Evolutionary conservation across 1,140 invertebrate species (phyloP).

Genomic region (Ladona fulva): DNA sequence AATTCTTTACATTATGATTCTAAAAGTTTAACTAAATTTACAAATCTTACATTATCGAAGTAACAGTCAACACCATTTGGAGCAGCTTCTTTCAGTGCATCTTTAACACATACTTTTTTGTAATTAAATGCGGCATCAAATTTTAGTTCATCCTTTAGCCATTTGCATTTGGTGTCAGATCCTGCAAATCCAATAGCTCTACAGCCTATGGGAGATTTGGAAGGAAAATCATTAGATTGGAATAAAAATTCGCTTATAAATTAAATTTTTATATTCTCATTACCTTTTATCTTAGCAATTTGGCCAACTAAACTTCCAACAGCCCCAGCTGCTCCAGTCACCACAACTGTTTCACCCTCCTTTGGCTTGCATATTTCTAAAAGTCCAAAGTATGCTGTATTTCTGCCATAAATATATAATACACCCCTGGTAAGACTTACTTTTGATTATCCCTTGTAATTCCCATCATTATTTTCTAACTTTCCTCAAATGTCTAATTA

Average conservation of each 20-base stretch:
- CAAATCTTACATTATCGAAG: slow-evolving; percentile 56
- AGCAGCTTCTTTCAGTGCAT: slow-evolving; percentile 48
- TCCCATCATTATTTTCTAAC: no score
- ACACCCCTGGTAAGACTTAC: no score
- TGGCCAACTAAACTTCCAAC: slow-evolving; percentile 65
- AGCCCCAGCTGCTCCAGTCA: slow-evolving; percentile 54
- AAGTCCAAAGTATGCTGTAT: slow-evolving; percentile 64
- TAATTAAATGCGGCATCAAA: slow-evolving; percentile 65
- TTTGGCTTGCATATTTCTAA: slow-evolving; percentile 57
- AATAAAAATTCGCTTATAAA: no score
- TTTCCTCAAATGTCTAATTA: no score
- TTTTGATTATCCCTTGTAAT: no score
- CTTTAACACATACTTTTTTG: slow-evolving; percentile 46
- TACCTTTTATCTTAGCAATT: slow-evolving; percentile 57
- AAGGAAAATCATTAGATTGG: no score
- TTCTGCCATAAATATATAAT: slow-evolving; percentile 34
- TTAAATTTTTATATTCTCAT: no score
- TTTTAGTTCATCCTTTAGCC: slow-evolving; percentile 51
- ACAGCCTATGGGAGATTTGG: slow-evolving; percentile 38
- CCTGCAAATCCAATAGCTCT: slow-evolving; percentile 62
- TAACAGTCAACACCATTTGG: slow-evolving; percentile 60
- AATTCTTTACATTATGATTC: no score
- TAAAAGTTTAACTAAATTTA: no score
- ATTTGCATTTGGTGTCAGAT: slow-evolving; percentile 57
- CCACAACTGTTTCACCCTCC: slow-evolving; percentile 54